Evolutionary conservation across 2,888 invertebrate genomes (phyloP).

Genomic region (Serripes groenlandicus): DNA sequence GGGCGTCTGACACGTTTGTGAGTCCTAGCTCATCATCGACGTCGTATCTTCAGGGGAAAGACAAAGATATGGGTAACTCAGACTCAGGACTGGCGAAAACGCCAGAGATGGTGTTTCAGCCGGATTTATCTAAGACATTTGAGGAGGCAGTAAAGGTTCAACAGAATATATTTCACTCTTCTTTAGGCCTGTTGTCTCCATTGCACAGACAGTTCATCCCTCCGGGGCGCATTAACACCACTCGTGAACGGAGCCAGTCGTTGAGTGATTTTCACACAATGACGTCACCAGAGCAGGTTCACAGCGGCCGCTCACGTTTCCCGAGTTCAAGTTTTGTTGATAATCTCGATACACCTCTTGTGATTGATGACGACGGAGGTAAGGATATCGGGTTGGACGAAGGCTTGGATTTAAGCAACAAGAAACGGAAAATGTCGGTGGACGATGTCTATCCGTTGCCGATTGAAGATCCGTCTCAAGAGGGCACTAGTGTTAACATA

Average conservation of each 20-base stretch:
- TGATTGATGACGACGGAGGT: constrained; percentile 55
- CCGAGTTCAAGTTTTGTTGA: constrained; percentile 66
- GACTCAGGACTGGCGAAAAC: constrained; percentile 35
- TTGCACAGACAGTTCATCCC: constrained; percentile 54
- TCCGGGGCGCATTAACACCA: constrained; percentile 34
- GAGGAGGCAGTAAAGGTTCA: constrained; percentile 60
- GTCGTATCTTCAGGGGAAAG: constrained; percentile 39
- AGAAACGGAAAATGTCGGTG: constrained; percentile 62
- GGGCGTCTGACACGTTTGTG: constrained; percentile 39
- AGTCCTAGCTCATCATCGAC: constrained; percentile 18
- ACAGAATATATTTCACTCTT: constrained; percentile 57
- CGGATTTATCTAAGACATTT: constrained; percentile 54
- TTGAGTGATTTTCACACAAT: constrained; percentile 58
- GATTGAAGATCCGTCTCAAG: constrained; percentile 17
- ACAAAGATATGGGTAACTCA: constrained; percentile 27
- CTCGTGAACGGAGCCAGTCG: constrained; percentile 64
- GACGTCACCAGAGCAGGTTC: constrained; percentile 36
- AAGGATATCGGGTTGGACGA: constrained; percentile 47
- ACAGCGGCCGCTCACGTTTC: constrained; percentile 48
- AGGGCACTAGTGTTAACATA: constrained; percentile 22
- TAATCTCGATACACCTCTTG: constrained; percentile 58
- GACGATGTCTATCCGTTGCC: constrained; percentile 47
- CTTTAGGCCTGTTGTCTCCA: constrained; percentile 57
- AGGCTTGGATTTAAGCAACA: constrained; percentile 65
- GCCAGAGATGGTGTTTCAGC: constrained; percentile 32